Conservation (phyloP, 1,140 invertebrate species). For the Drosophila paulistorum region DNA sequence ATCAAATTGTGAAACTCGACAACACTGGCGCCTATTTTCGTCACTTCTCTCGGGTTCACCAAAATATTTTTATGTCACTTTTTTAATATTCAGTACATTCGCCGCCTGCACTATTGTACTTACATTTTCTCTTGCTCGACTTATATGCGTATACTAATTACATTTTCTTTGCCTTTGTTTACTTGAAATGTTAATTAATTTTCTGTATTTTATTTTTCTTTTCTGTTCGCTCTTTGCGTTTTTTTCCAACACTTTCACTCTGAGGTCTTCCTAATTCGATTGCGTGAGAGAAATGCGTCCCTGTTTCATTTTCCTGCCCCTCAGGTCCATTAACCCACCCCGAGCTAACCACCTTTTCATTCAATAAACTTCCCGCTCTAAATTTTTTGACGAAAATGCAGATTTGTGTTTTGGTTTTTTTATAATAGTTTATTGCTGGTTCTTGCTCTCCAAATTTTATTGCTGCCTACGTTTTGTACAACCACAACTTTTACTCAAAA, state of each 20-base stretch:
- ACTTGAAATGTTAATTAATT: neutral
- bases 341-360: neutral
- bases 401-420: slow-evolving; percentile 17
- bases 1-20: slow-evolving; percentile 36
- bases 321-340: neutral
- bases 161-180: slow-evolving; percentile 39
- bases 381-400: neutral
- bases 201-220: slow-evolving; percentile 2
- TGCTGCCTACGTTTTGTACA: slow-evolving; percentile 12
- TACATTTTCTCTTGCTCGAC: slow-evolving; percentile 11
- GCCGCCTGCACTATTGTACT: neutral
- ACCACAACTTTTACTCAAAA: slow-evolving; percentile 31
- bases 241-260: slow-evolving; percentile 29
- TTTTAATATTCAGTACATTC: neutral
- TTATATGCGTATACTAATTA: slow-evolving; percentile 19
- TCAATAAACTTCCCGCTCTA: slow-evolving; percentile 8
- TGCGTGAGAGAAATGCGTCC: slow-evolving; percentile 22
- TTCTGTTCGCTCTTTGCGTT: slow-evolving; percentile 1
- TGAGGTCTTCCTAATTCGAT: slow-evolving; percentile 9
- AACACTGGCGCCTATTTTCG: slow-evolving; percentile 77
- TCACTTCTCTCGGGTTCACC: slow-evolving; percentile 57
- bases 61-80: slow-evolving; percentile 1
- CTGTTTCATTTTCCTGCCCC: slow-evolving; percentile 1
- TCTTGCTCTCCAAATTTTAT: neutral
- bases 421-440: neutral